These are phyloP conservation scores for Oreochromis niloticus DNA, from an alignment of 2,113 vertebrate species.

Conservation along the genomic window DNA sequence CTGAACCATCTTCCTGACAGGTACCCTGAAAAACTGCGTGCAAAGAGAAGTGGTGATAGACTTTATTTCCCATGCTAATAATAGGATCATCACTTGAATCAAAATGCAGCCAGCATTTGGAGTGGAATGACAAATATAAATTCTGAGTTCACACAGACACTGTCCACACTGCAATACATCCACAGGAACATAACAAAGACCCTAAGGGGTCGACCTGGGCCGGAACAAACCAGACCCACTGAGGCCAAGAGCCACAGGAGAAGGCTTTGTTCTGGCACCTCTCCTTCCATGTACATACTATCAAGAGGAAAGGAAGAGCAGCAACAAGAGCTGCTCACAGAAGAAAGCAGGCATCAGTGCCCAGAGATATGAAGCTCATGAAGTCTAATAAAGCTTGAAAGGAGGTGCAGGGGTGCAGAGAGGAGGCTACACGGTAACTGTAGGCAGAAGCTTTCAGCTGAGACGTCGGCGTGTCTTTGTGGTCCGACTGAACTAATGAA, in stretches of 20 bases:
- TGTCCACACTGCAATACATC: not conserved
- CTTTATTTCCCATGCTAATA: not conserved
- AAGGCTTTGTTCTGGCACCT: not conserved
- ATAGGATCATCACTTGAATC: not conserved
- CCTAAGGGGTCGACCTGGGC: accelerated
- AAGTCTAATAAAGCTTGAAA: accelerated
- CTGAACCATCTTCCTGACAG: not conserved
- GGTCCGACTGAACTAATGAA: not conserved
- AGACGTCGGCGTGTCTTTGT: not conserved
- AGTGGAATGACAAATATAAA: not conserved
- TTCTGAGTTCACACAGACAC: not conserved
- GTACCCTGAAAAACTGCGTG: not conserved
- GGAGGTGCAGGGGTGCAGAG: not conserved
- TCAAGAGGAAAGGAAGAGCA: not conserved
- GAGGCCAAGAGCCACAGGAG: not conserved
- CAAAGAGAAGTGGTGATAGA: too few relatives aligned
- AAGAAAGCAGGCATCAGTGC: not conserved
- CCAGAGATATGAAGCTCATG: not conserved
- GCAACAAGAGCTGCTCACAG: not conserved
- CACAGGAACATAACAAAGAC: not conserved
- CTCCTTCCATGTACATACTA: not conserved
- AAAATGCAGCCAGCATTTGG: not conserved
- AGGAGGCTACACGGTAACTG: not conserved
- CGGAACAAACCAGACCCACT: not conserved
- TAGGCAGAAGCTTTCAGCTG: not conserved